Evolutionary conservation across 2,888 invertebrate genomes (phyloP), one percentile per base, ranked within the genome.

Genomic region (Andrena dorsata): DNA sequence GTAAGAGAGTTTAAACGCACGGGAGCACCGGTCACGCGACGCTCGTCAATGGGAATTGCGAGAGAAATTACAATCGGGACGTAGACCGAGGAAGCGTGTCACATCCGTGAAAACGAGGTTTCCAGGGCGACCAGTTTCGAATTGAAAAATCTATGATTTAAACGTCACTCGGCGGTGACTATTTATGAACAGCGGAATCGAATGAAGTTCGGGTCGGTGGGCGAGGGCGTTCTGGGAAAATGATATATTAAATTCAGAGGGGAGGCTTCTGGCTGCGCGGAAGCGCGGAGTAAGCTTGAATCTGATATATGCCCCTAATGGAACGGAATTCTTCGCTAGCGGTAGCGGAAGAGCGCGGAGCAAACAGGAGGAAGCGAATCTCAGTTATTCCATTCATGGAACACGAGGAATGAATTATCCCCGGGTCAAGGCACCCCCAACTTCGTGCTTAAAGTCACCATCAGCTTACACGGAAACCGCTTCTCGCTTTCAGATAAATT

Each of bases 371-470:
- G 74, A 71, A 16, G 16, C 30, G 32, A 30, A 30, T 13, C 41
- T 60, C 26, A 10, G 32, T 5, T 10, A 26, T 20, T 10, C 26
- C 47, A 47, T 32, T 32, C 32, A 2, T 7, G 58, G 56, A 64
- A 74, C 63, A 32, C 41, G 64, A 60, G 70, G 70, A 77, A 51
- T 65, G 79, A 70, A 70, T 76, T 79, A 77, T 70, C 30, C 41
- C 28, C 75, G 68, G 56, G 7, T 66, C 66, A 53, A 51, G 75
- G 30, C 23, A n/a, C 10, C 0, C 0, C 49, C 7, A 79, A 79
- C 69, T 70, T 79, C 7, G 28, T n/a, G 41, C 51, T 77, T 30
- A 65, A 60, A 77, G 70, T 77, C 58, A 16, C 64, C 49, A 41
- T 51, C 78, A 20, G 70, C 51, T 32, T 65, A 41, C 79, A n/a